Conservation (phyloP, 2,797 vertebrate species). For the Menidia menidia region DNA sequence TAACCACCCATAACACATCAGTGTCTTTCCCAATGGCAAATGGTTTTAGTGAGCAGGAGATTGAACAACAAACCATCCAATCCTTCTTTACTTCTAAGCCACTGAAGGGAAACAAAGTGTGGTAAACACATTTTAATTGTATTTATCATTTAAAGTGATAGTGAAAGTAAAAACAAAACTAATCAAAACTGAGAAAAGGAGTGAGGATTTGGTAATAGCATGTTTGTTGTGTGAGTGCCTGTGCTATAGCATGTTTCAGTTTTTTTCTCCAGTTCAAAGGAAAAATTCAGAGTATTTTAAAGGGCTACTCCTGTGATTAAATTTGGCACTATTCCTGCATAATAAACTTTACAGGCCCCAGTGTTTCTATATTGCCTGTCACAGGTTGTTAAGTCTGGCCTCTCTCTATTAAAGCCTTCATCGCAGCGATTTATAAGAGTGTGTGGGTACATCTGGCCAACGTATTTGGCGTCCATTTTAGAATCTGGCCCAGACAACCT, state of each 20-base stretch:
- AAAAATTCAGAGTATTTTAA: constrained; percentile 30
- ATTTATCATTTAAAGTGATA: constrained; percentile 3
- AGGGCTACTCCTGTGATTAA: constrained; percentile 43
- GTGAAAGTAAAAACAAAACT: constrained; percentile 1
- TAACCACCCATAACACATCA: too few species aligned
- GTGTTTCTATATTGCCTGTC: constrained; percentile 77
- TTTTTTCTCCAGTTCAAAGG: constrained; percentile 36
- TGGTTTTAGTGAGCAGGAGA: too few species aligned
- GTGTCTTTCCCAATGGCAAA: too few species aligned
- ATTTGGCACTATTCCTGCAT: constrained; percentile 67
- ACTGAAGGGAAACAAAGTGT: neutral
- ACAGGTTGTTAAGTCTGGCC: constrained; percentile 73
- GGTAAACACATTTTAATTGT: neutral
- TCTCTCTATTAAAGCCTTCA: constrained; percentile 80
- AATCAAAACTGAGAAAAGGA: constrained; percentile 5
- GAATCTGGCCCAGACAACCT: constrained; percentile 68
- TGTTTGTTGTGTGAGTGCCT: constrained; percentile 33
- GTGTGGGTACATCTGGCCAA: constrained; percentile 81
- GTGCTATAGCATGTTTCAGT: constrained; percentile 36
- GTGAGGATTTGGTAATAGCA: constrained; percentile 22
- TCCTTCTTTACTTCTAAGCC: neutral
- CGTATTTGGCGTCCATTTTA: constrained; percentile 69
- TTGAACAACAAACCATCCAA: too few species aligned
- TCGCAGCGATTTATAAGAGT: constrained; percentile 74
- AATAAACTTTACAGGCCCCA: constrained; percentile 78